Evolutionary conservation across 2,888 invertebrate genomes (phyloP).

Genomic region (Cylindroiulus punctatus): DNA sequence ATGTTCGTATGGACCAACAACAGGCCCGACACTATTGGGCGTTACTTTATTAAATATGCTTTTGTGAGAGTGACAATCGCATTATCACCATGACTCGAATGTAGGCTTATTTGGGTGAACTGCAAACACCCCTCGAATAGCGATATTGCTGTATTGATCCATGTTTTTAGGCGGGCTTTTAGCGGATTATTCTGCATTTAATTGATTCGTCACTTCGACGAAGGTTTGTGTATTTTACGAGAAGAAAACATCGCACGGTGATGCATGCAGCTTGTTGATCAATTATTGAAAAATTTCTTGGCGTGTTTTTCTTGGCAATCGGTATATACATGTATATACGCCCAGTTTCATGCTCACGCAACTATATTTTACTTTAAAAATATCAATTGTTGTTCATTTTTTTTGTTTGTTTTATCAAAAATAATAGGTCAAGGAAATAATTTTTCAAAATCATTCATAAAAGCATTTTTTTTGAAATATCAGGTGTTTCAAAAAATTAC

Average conservation of each 20-base stretch:
- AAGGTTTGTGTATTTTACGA: background rate
- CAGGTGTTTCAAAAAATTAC: too few species aligned
- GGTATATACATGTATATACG: background rate
- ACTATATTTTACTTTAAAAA: too few species aligned
- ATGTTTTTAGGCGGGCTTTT: background rate
- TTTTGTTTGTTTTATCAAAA: too few species aligned
- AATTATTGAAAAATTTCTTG: background rate
- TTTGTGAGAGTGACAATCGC: conserved; percentile 6
- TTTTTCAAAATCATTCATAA: too few species aligned
- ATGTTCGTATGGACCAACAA: background rate
- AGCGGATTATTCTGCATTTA: background rate
- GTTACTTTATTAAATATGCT: conserved; percentile 34
- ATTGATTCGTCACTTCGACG: conserved; percentile 19
- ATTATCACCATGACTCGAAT: conserved; percentile 23
- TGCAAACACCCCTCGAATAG: background rate
- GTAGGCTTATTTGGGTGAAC: background rate
- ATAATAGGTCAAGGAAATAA: too few species aligned
- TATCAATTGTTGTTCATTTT: too few species aligned
- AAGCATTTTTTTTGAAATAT: too few species aligned
- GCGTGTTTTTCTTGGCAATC: background rate
- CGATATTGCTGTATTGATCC: background rate
- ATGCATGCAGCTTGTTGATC: background rate
- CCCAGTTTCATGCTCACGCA: background rate
- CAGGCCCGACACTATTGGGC: background rate
- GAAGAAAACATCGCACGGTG: background rate